phyloP scores from a whole-genome alignment of 2,113 vertebrate genomes.

The Steatornis caripensis region DNA sequence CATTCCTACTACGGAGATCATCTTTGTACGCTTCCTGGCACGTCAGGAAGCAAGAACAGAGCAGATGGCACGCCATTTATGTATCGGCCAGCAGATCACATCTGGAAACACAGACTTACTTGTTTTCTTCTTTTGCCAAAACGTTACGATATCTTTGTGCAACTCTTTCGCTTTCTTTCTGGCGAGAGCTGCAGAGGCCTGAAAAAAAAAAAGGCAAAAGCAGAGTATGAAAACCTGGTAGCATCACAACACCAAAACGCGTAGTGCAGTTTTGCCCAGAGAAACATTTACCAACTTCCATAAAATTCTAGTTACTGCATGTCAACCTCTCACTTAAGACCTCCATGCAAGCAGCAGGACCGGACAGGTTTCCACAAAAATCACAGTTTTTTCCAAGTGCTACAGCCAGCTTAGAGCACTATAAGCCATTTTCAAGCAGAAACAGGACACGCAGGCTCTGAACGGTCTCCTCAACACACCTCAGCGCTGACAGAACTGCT shows the following conservation, averaged over 20 bases:
- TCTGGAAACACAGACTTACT: slow-evolving; percentile 71
- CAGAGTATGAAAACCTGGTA: neutral
- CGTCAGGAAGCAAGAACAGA: neutral
- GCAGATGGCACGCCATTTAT: rapidly evolving
- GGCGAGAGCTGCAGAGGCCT: slow-evolving; percentile 86
- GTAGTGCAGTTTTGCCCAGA: neutral
- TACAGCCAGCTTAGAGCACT: neutral
- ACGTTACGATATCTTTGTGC: slow-evolving; percentile 78
- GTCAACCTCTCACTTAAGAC: neutral
- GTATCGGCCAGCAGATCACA: rapidly evolving
- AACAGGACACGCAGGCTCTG: rapidly evolving
- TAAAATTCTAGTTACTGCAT: neutral
- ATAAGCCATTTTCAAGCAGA: neutral
- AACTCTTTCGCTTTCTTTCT: slow-evolving; percentile 87
- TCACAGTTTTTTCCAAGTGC: neutral
- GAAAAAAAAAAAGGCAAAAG: slow-evolving; percentile 13
- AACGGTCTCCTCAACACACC: neutral
- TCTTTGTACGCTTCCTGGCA: neutral
- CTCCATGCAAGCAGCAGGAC: rapidly evolving
- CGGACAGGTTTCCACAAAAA: neutral
- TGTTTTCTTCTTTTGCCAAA: slow-evolving; percentile 90
- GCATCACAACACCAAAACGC: rapidly evolving
- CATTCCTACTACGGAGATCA: neutral
- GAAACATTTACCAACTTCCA: neutral
- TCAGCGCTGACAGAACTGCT: rapidly evolving